phyloP scores from a whole-genome alignment of 2,888 invertebrate genomes.

The Hemaris fuciformis region DNA sequence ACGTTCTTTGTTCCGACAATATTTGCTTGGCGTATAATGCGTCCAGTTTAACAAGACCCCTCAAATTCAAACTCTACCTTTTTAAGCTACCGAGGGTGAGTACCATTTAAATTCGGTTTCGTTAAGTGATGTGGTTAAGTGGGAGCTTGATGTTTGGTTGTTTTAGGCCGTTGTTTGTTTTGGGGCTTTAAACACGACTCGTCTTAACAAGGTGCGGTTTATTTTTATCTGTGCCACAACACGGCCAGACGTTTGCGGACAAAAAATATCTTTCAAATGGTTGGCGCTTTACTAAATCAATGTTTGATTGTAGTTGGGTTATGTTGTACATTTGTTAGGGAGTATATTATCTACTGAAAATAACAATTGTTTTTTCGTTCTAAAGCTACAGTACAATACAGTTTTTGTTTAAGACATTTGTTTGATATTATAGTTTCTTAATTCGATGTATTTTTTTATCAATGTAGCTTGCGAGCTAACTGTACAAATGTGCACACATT shows the following conservation, averaged over 20 bases:
- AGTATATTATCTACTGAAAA: background rate
- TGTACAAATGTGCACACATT: no score
- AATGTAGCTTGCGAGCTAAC: no score
- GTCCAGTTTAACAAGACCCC: constrained; percentile 51
- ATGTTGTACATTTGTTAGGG: background rate
- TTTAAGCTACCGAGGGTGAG: constrained; percentile 30
- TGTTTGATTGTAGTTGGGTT: constrained; percentile 4
- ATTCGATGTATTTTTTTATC: no score
- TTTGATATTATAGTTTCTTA: no score
- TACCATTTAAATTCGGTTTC: constrained; percentile 56
- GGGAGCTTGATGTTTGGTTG: constrained; percentile 74
- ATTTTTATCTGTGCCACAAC: constrained; percentile 54
- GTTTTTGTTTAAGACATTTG: no score
- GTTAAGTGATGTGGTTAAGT: constrained; percentile 75
- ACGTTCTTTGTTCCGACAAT: constrained; percentile 65
- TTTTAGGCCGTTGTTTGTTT: constrained; percentile 74
- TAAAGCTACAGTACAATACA: no score
- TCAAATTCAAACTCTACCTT: constrained; percentile 27
- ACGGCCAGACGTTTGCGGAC: constrained; percentile 33
- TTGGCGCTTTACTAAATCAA: constrained; percentile 6
- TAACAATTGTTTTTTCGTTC: background rate
- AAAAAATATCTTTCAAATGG: constrained; percentile 12
- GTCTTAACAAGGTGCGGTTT: constrained; percentile 69
- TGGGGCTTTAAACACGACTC: constrained; percentile 65
- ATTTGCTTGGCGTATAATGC: constrained; percentile 56